phyloP scores from a whole-genome alignment of 2,113 vertebrate species.

The Gambusia affinis region DNA sequence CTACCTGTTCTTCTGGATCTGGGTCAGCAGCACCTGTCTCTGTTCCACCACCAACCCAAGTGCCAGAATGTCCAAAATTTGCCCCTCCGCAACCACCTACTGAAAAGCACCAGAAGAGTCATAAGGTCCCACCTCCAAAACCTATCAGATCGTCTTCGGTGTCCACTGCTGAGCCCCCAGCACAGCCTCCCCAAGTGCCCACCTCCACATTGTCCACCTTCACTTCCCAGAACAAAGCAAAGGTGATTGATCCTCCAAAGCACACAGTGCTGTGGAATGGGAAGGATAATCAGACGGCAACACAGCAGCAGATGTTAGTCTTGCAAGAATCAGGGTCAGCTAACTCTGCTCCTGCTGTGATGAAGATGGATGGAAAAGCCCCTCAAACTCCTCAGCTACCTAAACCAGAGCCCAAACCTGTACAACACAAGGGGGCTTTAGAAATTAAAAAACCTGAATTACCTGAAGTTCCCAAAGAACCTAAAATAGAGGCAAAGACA shows the following conservation, averaged over 20 bases:
- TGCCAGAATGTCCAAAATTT: conserved; percentile 57
- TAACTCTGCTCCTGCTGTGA: conserved; percentile 34
- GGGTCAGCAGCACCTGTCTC: conserved; percentile 72
- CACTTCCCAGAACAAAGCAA: conserved; percentile 79
- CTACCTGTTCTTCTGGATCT: conserved; percentile 57
- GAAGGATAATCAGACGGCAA: conserved; percentile 51
- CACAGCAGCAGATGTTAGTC: conserved; percentile 69
- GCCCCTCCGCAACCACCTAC: conserved; percentile 71
- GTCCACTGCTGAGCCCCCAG: conserved; percentile 55
- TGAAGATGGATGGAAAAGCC: conserved; percentile 49
- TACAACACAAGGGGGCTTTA: conserved; percentile 41
- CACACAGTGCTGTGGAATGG: conserved; percentile 41
- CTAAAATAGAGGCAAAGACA: neutral
- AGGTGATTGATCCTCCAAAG: conserved; percentile 69
- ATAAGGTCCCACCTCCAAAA: conserved; percentile 75
- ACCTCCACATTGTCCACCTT: conserved; percentile 75
- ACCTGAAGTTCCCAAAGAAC: conserved; percentile 6
- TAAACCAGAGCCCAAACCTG: conserved; percentile 58
- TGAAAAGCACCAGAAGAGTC: conserved; percentile 70
- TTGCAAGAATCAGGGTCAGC: conserved; percentile 64
- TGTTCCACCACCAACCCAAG: conserved; percentile 8
- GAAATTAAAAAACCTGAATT: conserved; percentile 30
- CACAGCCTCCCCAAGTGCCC: conserved; percentile 52
- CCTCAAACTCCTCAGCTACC: conserved; percentile 33
- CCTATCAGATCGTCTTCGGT: conserved; percentile 77